Conservation (phyloP, 2,888 invertebrate genomes). For the Drosophila meridionalis region DNA sequence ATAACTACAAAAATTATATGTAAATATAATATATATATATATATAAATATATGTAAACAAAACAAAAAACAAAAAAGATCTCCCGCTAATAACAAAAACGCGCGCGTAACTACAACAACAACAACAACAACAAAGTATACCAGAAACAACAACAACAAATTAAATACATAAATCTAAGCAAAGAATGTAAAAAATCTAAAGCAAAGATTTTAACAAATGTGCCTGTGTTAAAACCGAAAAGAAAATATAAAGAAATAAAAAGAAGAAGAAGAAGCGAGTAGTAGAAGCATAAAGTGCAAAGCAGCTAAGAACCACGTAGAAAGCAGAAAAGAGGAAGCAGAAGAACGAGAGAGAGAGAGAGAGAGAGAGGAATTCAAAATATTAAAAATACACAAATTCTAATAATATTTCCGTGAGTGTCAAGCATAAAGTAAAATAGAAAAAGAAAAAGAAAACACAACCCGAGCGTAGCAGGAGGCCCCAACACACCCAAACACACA, state of each 20-base stretch:
- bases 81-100: slow-evolving; percentile 71
- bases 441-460: slow-evolving; percentile 9
- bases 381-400: slow-evolving; percentile 50
- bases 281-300: slow-evolving; percentile 52
- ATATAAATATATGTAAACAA: slow-evolving; percentile 40
- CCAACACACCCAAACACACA: slow-evolving; percentile 3
- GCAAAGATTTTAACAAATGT: slow-evolving; percentile 77
- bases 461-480: slow-evolving; percentile 62
- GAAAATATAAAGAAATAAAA: background rate
- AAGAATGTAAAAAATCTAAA: slow-evolving; percentile 47
- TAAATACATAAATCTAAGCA: slow-evolving; percentile 63
- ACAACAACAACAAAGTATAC: slow-evolving; percentile 67
- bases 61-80: slow-evolving; percentile 58
- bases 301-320: slow-evolving; percentile 21
- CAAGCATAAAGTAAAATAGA: slow-evolving; percentile 27
- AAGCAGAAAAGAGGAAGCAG: slow-evolving; percentile 13
- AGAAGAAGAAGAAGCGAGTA: slow-evolving; percentile 24
- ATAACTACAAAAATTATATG: slow-evolving; percentile 59
- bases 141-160: slow-evolving; percentile 56
- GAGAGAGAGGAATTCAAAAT: slow-evolving; percentile 23
- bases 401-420: slow-evolving; percentile 65
- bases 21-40: slow-evolving; percentile 75
- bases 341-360: background rate
- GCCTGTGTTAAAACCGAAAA: slow-evolving; percentile 77
- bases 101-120: slow-evolving; percentile 66